Conservation (phyloP, 2,113 vertebrate species). For the Gambusia holbrooki region DNA sequence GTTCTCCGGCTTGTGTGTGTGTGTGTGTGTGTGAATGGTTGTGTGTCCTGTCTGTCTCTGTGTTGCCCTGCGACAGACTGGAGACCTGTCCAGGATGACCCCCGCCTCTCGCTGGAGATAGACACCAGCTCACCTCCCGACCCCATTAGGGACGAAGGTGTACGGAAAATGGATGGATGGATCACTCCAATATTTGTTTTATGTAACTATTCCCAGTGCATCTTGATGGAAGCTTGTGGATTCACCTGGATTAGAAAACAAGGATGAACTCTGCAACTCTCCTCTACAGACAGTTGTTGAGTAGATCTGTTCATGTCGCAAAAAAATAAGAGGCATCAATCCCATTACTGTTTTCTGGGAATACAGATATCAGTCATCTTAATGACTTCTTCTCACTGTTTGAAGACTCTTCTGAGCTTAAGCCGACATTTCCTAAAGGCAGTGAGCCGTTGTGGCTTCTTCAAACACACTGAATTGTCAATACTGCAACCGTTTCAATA, state of each 20-base stretch:
- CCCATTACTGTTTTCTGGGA: constrained; percentile 15
- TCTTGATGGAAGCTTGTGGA: neutral
- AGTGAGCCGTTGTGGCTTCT: constrained; percentile 55
- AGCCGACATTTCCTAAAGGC: constrained; percentile 32
- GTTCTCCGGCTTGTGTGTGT: too few relatives aligned
- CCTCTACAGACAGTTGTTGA: neutral
- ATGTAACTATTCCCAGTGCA: neutral
- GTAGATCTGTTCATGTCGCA: neutral
- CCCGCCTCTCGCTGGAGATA: too few relatives aligned
- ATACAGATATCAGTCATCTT: constrained; percentile 3
- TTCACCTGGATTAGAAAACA: neutral
- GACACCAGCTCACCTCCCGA: too few relatives aligned
- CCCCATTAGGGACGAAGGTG: too few relatives aligned
- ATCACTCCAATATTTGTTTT: neutral
- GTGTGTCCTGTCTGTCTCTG: too few relatives aligned
- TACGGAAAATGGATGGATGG: too few relatives aligned
- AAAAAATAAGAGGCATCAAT: constrained; percentile 9
- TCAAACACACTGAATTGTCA: constrained; percentile 59
- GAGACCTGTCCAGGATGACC: too few relatives aligned
- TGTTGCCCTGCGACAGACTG: too few relatives aligned
- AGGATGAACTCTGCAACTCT: neutral
- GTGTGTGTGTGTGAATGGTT: too few relatives aligned
- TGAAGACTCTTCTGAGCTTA: constrained; percentile 45
- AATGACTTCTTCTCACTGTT: constrained; percentile 24
- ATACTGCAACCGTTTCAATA: constrained; percentile 36